Evolutionary conservation across 2,888 invertebrate species (phyloP).

Genomic region (Carterocephalus palaemon): DNA sequence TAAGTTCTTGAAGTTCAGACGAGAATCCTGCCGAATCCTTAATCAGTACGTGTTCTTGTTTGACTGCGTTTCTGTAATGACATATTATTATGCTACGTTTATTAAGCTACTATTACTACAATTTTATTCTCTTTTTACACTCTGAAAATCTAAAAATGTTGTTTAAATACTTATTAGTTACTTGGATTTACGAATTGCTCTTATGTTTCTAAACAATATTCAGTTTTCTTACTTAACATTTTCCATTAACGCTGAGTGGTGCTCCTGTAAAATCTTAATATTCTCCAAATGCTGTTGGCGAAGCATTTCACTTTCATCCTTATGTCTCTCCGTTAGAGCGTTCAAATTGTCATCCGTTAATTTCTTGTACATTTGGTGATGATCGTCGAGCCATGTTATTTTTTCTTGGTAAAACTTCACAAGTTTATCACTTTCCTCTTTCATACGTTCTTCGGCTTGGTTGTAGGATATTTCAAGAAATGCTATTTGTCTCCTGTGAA

Average conservation of each 20-base stretch:
- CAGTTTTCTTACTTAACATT: constrained; percentile 69
- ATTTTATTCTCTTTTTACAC: too few relatives aligned
- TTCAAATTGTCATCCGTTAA: constrained; percentile 73
- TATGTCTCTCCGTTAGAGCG: constrained; percentile 67
- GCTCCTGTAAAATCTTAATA: constrained; percentile 63
- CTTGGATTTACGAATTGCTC: too few relatives aligned
- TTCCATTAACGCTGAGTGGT: constrained; percentile 76
- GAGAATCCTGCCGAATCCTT: constrained; percentile 73
- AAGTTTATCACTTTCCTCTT: constrained; percentile 76
- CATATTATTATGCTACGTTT: too few relatives aligned
- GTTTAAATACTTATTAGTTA: too few relatives aligned
- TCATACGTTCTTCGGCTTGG: constrained; percentile 79
- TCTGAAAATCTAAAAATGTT: too few relatives aligned
- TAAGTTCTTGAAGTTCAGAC: constrained; percentile 66
- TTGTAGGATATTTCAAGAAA: constrained; percentile 77
- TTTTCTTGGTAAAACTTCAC: constrained; percentile 73
- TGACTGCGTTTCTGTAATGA: constrained; percentile 71
- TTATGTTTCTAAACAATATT: too few relatives aligned
- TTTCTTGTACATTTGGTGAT: constrained; percentile 69
- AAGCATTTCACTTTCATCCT: constrained; percentile 59
- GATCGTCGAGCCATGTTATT: constrained; percentile 73
- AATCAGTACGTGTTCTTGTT: constrained; percentile 71
- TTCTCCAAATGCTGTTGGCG: constrained; percentile 71
- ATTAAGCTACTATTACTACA: not conserved
- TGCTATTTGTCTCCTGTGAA: constrained; percentile 77